Percentiles rank a stretch among this genome's conserved stretches.
Conservation (phyloP, 2,113 vertebrate species). For the Percopsis transmontana region DNA sequence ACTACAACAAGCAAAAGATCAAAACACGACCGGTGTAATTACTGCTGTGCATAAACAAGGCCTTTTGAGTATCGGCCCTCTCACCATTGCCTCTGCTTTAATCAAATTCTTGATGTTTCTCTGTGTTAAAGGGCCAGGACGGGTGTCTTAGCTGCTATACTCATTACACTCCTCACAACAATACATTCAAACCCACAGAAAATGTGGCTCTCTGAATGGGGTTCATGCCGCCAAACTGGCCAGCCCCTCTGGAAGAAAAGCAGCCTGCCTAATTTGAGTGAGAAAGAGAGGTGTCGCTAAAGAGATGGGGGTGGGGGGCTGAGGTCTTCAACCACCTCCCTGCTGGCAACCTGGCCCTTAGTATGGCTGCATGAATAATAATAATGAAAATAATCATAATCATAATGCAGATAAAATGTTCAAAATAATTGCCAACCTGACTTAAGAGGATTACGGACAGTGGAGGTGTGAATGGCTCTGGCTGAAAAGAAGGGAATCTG, state of each 20-base stretch:
- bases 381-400: constrained; percentile 81
- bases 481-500: constrained; percentile 75
- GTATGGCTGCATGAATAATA: constrained; percentile 69
- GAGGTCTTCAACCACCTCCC: constrained; percentile 37
- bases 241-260: constrained; percentile 67
- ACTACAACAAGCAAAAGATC: constrained; percentile 72
- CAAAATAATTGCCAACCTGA: constrained; percentile 74
- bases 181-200: constrained; percentile 81
- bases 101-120: constrained; percentile 67
- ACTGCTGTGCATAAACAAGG: constrained; percentile 51
- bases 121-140: constrained; percentile 56
- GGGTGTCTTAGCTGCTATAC: constrained; percentile 60
- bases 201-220: constrained; percentile 77
- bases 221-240: constrained; percentile 59
- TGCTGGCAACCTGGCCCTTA: constrained; percentile 51
- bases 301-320: constrained; percentile 17
- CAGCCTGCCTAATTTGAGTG: constrained; percentile 54
- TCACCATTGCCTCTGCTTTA: constrained; percentile 27
- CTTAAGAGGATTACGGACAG: constrained; percentile 74
- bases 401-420: constrained; percentile 81
- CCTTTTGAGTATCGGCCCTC: constrained; percentile 67
- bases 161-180: constrained; percentile 73
- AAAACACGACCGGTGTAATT: constrained; percentile 73
- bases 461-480: constrained; percentile 71
- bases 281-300: constrained; percentile 37